Conservation (phyloP, 2,113 vertebrate genomes). For the Peromyscus leucopus region DNA sequence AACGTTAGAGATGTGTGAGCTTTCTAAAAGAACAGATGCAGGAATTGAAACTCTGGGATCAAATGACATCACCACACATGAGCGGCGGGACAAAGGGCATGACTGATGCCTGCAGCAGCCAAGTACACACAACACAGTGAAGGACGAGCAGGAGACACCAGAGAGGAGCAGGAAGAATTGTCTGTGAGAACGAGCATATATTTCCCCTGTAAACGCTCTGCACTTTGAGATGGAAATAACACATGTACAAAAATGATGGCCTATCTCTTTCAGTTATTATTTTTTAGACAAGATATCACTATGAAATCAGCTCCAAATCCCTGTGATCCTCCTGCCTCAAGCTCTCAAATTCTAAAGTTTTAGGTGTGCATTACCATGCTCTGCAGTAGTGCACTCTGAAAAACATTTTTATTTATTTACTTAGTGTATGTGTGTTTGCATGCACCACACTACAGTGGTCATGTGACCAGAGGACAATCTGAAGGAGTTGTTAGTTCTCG, state of each 20-base stretch:
- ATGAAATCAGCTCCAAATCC: not conserved
- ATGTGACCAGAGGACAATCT: not conserved
- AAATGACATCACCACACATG: slow-evolving; percentile 16
- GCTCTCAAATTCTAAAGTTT: not conserved
- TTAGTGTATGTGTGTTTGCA: not conserved
- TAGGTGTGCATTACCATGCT: too few relatives aligned
- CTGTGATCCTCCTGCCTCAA: not conserved
- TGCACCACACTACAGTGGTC: not conserved
- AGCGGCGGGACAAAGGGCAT: slow-evolving; percentile 63
- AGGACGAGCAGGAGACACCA: not conserved
- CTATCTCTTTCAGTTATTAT: not conserved
- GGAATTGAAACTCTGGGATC: slow-evolving; percentile 24
- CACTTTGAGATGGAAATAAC: not conserved
- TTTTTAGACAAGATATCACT: not conserved
- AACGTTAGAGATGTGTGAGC: slow-evolving; percentile 31
- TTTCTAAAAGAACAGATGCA: slow-evolving; percentile 73
- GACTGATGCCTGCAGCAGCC: slow-evolving; percentile 32
- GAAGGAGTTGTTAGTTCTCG: not conserved
- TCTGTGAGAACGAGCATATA: not conserved
- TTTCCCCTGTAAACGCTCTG: slow-evolving; percentile 54
- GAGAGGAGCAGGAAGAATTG: not conserved
- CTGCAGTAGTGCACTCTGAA: not conserved
- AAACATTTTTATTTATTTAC: not conserved
- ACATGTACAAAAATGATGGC: slow-evolving; percentile 11
- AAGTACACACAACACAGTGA: not conserved